Conservation (phyloP, 2,113 vertebrate species). For the Choloepus hoffmanni region DNA sequence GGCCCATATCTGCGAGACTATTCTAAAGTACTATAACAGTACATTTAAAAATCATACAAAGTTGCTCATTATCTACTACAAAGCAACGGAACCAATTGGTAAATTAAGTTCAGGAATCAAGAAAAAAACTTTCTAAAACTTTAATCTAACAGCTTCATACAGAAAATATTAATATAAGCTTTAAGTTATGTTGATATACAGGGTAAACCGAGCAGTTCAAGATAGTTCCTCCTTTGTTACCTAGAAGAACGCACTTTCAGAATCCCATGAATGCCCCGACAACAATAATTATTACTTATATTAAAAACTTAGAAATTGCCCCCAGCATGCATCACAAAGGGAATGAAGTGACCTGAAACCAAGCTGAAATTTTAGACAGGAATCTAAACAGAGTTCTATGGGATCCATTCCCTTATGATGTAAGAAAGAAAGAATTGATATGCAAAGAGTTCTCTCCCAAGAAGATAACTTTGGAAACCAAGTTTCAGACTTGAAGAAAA, state of each 20-base stretch:
- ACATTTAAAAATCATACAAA: constrained; percentile 43
- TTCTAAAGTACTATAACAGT: constrained; percentile 34
- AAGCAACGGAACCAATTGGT: constrained; percentile 43
- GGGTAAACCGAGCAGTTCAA: constrained; percentile 52
- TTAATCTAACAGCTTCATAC: constrained; percentile 44
- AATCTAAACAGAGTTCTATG: constrained; percentile 30
- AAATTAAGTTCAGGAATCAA: constrained; percentile 54
- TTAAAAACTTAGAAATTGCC: constrained; percentile 48
- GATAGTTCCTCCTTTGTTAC: constrained; percentile 56
- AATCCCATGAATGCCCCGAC: not conserved
- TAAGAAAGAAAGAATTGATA: constrained; percentile 57
- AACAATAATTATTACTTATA: constrained; percentile 39
- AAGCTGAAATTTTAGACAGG: constrained; percentile 44
- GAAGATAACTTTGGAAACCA: constrained; percentile 31
- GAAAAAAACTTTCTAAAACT: constrained; percentile 60
- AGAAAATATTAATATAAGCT: constrained; percentile 46
- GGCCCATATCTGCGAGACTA: not conserved
- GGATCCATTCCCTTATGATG: not conserved
- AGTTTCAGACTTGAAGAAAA: constrained; percentile 52
- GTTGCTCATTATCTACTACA: constrained; percentile 52
- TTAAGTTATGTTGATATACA: constrained; percentile 39
- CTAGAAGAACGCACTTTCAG: constrained; percentile 45
- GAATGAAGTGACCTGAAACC: constrained; percentile 33
- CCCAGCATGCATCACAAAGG: not conserved
- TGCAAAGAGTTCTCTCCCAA: constrained; percentile 52